phyloP scores from a whole-genome alignment of 2,113 vertebrate genomes.

The Bambusicola thoracicus region DNA sequence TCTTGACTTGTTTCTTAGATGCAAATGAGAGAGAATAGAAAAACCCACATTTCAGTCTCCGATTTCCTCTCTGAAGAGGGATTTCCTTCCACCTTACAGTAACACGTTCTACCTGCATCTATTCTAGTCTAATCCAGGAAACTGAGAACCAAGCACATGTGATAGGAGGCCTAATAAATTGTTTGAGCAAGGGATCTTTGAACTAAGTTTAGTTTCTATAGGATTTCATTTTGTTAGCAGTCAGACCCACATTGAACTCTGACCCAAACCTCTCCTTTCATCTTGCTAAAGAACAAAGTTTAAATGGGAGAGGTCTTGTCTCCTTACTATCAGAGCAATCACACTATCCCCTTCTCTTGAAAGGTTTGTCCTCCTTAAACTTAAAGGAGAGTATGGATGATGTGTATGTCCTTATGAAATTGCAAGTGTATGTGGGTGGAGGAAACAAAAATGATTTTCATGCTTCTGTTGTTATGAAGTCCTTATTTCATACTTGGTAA shows the following conservation, averaged over 20 bases:
- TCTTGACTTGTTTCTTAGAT: slow-evolving; percentile 22
- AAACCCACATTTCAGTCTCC: not conserved
- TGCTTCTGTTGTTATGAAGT: slow-evolving; percentile 73
- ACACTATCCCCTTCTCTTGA: slow-evolving; percentile 64
- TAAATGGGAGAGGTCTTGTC: slow-evolving; percentile 31
- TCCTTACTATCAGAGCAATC: slow-evolving; percentile 56
- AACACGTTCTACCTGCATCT: not conserved
- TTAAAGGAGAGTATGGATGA: slow-evolving; percentile 65
- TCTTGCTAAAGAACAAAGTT: slow-evolving; percentile 24
- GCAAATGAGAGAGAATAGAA: not conserved
- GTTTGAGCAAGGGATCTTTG: slow-evolving; percentile 9
- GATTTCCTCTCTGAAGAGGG: not conserved
- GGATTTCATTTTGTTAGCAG: not conserved
- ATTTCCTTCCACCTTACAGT: slow-evolving; percentile 26
- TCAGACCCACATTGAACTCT: slow-evolving; percentile 34
- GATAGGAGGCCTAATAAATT: slow-evolving; percentile 15
- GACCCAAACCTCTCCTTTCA: slow-evolving; percentile 16
- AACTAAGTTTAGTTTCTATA: not conserved
- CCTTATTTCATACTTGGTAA: slow-evolving; percentile 74
- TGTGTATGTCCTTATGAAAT: slow-evolving; percentile 68
- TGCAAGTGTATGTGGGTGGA: slow-evolving; percentile 68
- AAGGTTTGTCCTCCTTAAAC: slow-evolving; percentile 69
- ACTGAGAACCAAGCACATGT: slow-evolving; percentile 26
- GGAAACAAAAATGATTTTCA: slow-evolving; percentile 65
- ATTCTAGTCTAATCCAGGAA: slow-evolving; percentile 44